A percentile compares a stretch with the other conserved stretches of the same genome.
Evolutionary conservation across 2,797 vertebrate genomes (phyloP).

Genomic region (Falco rusticolus): DNA sequence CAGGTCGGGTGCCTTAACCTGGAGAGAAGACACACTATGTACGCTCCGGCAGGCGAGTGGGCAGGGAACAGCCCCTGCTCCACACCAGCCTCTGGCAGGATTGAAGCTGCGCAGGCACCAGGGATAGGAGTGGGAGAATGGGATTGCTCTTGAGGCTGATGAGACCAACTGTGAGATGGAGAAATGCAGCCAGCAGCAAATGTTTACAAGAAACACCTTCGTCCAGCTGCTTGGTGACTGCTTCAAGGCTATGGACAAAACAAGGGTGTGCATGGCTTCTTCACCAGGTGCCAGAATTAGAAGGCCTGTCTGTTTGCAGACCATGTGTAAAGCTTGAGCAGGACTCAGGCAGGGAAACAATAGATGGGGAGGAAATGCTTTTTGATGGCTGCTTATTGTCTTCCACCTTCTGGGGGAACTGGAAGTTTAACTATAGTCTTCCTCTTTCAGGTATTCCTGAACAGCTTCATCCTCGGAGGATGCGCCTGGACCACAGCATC

Average conservation of each 20-base stretch:
- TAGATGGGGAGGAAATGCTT: conserved; percentile 56
- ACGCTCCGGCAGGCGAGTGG: fast-evolving
- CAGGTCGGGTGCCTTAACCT: neutral
- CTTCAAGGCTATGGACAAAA: neutral
- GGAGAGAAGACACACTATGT: neutral
- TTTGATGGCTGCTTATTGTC: conserved; percentile 46
- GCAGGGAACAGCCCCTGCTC: neutral
- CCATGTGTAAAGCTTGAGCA: neutral
- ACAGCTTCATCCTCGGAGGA: neutral
- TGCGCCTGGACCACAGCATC: conserved; percentile 40
- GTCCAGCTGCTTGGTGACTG: neutral
- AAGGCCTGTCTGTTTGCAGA: neutral
- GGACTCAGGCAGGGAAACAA: conserved; percentile 12
- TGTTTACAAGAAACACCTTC: neutral
- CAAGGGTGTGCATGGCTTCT: neutral
- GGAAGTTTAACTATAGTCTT: conserved; percentile 64
- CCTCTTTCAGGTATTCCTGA: conserved; percentile 56
- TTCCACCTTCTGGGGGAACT: conserved; percentile 57
- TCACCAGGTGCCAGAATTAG: neutral
- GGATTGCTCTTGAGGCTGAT: fast-evolving
- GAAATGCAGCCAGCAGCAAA: neutral
- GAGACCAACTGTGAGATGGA: neutral
- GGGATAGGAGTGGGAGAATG: neutral
- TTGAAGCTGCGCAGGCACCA: neutral
- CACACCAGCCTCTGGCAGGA: neutral